Conservation (phyloP, 2,113 vertebrate species). For the Oxyura jamaicensis region DNA sequence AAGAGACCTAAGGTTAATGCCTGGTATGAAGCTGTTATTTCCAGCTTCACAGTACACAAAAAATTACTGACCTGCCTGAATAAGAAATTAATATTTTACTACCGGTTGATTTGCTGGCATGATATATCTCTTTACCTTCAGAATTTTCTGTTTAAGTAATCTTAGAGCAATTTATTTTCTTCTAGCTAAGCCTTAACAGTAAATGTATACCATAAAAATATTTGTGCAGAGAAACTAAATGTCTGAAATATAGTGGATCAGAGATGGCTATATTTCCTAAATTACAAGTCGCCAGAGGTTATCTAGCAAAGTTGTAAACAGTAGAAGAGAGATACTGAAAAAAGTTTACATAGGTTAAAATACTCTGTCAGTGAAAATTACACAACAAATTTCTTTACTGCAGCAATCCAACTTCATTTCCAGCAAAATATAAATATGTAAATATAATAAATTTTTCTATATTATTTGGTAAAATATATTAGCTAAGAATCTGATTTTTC, state of each 20-base stretch:
- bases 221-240: neutral
- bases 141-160: slow-evolving; percentile 21
- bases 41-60: neutral
- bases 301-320: neutral
- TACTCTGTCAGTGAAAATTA: neutral
- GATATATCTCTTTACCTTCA: slow-evolving; percentile 5
- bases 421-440: neutral
- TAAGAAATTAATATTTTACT: slow-evolving; percentile 41
- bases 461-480: neutral
- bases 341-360: neutral
- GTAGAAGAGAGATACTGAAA: neutral
- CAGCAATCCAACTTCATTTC: neutral
- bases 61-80: slow-evolving; percentile 3
- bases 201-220: neutral
- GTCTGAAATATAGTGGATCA: neutral
- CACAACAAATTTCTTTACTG: neutral
- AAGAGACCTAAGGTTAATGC: slow-evolving; percentile 1
- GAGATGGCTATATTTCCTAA: neutral
- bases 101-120: neutral
- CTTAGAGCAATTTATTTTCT: neutral
- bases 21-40: neutral
- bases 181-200: neutral
- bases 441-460: neutral
- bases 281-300: neutral
- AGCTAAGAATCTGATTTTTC: neutral